Evolutionary conservation across 2,797 vertebrate species (phyloP).

Genomic region (Capromys pilorides): DNA sequence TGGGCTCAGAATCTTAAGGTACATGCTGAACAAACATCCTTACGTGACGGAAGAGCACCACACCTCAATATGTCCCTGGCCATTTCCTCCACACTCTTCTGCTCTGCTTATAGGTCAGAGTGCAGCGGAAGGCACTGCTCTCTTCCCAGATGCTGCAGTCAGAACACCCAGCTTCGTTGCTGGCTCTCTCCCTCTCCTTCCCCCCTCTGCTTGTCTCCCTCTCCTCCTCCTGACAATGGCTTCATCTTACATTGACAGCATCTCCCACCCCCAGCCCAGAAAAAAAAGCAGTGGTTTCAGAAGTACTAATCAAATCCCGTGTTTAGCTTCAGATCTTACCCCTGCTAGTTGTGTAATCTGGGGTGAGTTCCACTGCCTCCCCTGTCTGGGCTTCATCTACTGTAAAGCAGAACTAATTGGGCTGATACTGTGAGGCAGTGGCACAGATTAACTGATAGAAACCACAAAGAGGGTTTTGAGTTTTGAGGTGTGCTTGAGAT

Average conservation of each 20-base stretch:
- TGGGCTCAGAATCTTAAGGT: background rate
- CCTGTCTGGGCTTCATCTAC: background rate
- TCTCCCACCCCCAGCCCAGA: background rate
- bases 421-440: background rate
- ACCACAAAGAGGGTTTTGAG: background rate
- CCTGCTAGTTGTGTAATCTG: background rate
- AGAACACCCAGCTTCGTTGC: rapidly evolving
- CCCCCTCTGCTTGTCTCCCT: too few species aligned
- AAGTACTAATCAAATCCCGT: background rate
- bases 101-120: background rate
- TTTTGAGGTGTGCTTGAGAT: background rate
- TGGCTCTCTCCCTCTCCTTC: too few species aligned
- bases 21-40: background rate
- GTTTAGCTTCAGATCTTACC: background rate
- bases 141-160: background rate
- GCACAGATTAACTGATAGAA: background rate
- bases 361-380: background rate
- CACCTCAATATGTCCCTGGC: rapidly evolving
- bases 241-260: background rate
- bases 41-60: background rate
- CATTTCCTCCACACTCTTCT: background rate
- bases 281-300: background rate
- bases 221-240: background rate
- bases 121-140: background rate
- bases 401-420: background rate